Base-by-base conservation (phyloP, 2,888 invertebrate genomes). In the Oligia fasciuncula region DNA sequence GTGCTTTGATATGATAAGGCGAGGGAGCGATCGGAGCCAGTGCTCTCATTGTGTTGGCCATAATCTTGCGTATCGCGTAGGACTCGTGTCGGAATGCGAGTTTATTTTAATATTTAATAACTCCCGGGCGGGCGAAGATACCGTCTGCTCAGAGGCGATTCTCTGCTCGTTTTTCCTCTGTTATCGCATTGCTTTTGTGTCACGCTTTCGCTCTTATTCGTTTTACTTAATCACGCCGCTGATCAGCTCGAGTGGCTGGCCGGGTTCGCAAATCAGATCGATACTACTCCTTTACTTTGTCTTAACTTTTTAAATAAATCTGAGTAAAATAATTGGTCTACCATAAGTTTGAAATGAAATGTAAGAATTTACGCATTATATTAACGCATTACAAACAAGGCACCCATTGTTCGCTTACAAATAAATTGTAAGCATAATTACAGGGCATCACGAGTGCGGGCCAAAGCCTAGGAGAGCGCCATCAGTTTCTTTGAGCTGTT, bases 61-160 rank as follows among this genome's bases (percentile, higher is more conserved):
- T 95, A 96, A 96, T 96, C 96, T 96, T 94, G 94, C 93, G 94
- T 96, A 96, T 96, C 96, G 95, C 95, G 93, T 93, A 94, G 94
- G 94, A 95, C 95, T 96, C 95, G 96, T 95, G 95, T 94, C 93
- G 96, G 96, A 95, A 96, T 96, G 96, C 96, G 93, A 95, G 96
- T 95, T 96, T 96, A 96, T 96, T 96, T 96, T 97, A 96, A 97
- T 96, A 96, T 97, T 97, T 97, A 96, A 97, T 96, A 96, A 96
- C 95, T 95, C 95, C 94, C 94, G 93, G 94, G 94, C 95, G 94
- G 93, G 92, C 93, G 91, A 77, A 94, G 96, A 96, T 96, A 96
- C 93, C 94, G 96, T 95, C 95, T 95, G 92, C 94, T 95, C 91
- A 93, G 91, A 92, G 94, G 95, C 94, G 94, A 94, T 95, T 95